These are phyloP conservation scores for Phenganax stokvisi DNA, from an alignment of 92 coral and sea anemone species.

Conservation along the genomic window DNA sequence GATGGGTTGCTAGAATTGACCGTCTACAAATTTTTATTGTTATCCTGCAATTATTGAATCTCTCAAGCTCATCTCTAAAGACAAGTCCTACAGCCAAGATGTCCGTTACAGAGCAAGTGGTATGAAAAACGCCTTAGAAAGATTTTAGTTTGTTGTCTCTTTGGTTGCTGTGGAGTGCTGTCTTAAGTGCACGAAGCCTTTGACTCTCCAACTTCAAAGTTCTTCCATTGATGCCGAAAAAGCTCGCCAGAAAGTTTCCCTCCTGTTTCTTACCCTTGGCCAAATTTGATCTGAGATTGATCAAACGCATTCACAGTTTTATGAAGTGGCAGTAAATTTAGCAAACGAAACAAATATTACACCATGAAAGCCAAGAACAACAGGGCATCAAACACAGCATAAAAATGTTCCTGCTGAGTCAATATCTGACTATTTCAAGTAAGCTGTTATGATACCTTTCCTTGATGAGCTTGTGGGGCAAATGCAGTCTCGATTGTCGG, in stretches of 20 bases:
- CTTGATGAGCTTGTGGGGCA: conserved; percentile 28
- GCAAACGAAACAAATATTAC: conserved; percentile 12
- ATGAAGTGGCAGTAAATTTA: conserved; percentile 22
- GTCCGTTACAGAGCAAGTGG: conserved; percentile 40
- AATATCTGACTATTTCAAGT: conserved; percentile 23
- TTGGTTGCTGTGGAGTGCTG: conserved; percentile 38
- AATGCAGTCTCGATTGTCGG: conserved; percentile 24
- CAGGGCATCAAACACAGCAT: conserved; percentile 20
- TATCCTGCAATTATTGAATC: conserved; percentile 25
- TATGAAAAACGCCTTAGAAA: conserved; percentile 40
- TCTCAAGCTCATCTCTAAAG: neutral
- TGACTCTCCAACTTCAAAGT: conserved; percentile 45
- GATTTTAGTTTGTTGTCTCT: conserved; percentile 39
- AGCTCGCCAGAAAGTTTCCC: neutral
- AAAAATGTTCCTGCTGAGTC: conserved; percentile 8
- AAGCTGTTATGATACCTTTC: conserved; percentile 31
- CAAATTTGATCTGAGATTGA: conserved; percentile 8
- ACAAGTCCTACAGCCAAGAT: too few species aligned
- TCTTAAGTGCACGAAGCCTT: conserved; percentile 39
- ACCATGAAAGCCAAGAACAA: conserved; percentile 12
- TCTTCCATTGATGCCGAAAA: conserved; percentile 41
- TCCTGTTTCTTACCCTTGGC: conserved; percentile 1
- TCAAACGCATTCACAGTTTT: conserved; percentile 6
- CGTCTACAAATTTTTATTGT: conserved; percentile 22
- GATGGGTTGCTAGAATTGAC: conserved; percentile 35